Percentiles rank a stretch among this genome's conserved stretches.
phyloP scores from a whole-genome alignment of 2,888 invertebrate species.

The Scaptomyza flava region DNA sequence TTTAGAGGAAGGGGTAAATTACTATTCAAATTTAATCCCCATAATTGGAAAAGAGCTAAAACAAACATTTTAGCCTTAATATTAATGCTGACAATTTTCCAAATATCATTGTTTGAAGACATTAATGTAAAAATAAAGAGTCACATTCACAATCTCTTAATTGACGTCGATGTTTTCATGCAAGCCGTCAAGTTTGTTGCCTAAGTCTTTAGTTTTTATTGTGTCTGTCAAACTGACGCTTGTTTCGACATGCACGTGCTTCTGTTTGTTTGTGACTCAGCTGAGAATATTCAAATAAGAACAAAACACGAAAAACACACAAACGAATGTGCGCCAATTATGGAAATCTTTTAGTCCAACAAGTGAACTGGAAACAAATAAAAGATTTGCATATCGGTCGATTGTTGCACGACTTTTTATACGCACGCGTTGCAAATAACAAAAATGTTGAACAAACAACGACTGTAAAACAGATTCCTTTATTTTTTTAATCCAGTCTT shows the following conservation, averaged over 20 bases:
- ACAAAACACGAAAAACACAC: slow-evolving; percentile 51
- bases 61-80: no score
- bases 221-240: slow-evolving; percentile 50
- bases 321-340: slow-evolving; percentile 65
- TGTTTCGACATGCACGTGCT: slow-evolving; percentile 52
- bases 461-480: slow-evolving; percentile 47
- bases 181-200: slow-evolving; percentile 32
- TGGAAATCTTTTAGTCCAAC: slow-evolving; percentile 58
- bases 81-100: no score
- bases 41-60: background rate
- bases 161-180: slow-evolving; percentile 5
- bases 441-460: slow-evolving; percentile 15
- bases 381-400: slow-evolving; percentile 73
- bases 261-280: slow-evolving; percentile 49
- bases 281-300: slow-evolving; percentile 65
- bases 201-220: slow-evolving; percentile 46
- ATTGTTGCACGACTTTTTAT: slow-evolving; percentile 66
- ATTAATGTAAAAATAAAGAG: no score
- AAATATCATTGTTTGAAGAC: no score
- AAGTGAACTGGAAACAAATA: slow-evolving; percentile 50
- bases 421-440: slow-evolving; percentile 64
- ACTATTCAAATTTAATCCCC: background rate
- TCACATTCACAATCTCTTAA: background rate
- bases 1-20: slow-evolving; percentile 20
- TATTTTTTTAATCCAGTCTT: background rate